A percentile compares a stretch with the other conserved stretches of the same genome.
phyloP scores from a whole-genome alignment of 2,888 invertebrate species.

The Chloroclystis v-ata region DNA sequence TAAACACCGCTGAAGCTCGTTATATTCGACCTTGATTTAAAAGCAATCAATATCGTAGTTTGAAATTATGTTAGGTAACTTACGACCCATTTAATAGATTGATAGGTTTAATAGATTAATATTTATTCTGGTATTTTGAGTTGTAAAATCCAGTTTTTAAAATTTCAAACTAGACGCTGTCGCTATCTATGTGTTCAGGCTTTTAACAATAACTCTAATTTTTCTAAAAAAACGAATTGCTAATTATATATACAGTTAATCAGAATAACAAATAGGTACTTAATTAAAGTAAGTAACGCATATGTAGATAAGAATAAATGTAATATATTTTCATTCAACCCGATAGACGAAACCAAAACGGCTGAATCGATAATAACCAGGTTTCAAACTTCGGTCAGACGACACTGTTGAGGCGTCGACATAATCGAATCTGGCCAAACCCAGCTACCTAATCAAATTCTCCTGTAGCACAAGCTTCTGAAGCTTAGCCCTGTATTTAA shows the following conservation, averaged over 20 bases:
- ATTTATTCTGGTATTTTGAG: too few species aligned
- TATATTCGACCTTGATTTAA: not conserved
- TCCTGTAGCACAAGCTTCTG: slow-evolving; percentile 16
- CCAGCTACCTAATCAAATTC: slow-evolving; percentile 43
- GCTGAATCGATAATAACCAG: not conserved
- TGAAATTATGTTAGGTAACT: not conserved
- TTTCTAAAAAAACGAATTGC: too few species aligned
- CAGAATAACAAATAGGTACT: too few species aligned
- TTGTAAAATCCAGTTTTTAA: too few species aligned
- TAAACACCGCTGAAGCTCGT: not conserved
- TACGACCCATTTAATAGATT: not conserved
- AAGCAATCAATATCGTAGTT: not conserved
- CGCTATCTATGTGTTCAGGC: too few species aligned
- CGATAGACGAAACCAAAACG: not conserved
- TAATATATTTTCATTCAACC: not conserved
- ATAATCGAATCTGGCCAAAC: slow-evolving; percentile 47
- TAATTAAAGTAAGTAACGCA: too few species aligned
- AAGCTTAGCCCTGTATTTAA: slow-evolving; percentile 1
- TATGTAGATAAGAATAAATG: too few species aligned
- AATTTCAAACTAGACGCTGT: too few species aligned
- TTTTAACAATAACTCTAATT: too few species aligned
- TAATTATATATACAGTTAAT: too few species aligned
- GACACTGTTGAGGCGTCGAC: slow-evolving; percentile 15
- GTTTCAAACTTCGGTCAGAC: slow-evolving; percentile 25
- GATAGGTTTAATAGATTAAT: too few species aligned